Conservation (phyloP, 2,113 vertebrate genomes). For the Lethenteron camtschaticum region DNA sequence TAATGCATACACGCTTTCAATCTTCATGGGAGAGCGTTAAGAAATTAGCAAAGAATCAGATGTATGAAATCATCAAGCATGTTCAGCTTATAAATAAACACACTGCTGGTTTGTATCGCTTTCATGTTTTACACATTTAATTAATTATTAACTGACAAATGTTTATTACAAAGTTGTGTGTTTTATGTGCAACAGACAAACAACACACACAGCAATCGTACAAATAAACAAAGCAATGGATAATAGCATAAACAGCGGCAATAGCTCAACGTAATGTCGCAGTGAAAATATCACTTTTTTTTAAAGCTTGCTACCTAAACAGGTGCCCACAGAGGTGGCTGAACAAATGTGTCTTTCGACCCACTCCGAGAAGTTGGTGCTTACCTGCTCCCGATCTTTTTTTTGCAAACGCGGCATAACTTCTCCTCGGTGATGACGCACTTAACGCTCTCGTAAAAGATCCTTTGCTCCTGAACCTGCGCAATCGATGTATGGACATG, state of each 20-base stretch:
- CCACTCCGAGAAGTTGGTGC: background rate
- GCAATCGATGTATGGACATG: too few relatives aligned
- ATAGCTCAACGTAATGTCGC: background rate
- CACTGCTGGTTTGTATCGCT: too few relatives aligned
- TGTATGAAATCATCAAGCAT: too few relatives aligned
- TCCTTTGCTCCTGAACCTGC: slow-evolving; percentile 82
- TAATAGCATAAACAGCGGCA: background rate
- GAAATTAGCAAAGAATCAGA: too few relatives aligned
- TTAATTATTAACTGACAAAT: too few relatives aligned
- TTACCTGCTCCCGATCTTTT: slow-evolving; percentile 94
- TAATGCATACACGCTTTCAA: too few relatives aligned
- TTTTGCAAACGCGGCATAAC: slow-evolving; percentile 86
- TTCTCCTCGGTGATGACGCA: slow-evolving; percentile 97
- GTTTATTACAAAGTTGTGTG: too few relatives aligned
- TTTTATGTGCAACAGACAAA: slow-evolving; percentile 7
- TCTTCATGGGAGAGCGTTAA: too few relatives aligned
- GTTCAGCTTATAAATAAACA: too few relatives aligned
- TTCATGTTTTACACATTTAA: too few relatives aligned
- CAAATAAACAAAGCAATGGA: background rate
- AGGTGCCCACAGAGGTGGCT: background rate
- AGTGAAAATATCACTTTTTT: too few relatives aligned
- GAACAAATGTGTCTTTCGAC: background rate
- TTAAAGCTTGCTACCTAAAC: too few relatives aligned
- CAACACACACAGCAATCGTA: slow-evolving; percentile 1
- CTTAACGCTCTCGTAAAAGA: slow-evolving; percentile 89